Evolutionary conservation across 2,113 vertebrate species (phyloP).

Genomic region (Epinephelus moara): DNA sequence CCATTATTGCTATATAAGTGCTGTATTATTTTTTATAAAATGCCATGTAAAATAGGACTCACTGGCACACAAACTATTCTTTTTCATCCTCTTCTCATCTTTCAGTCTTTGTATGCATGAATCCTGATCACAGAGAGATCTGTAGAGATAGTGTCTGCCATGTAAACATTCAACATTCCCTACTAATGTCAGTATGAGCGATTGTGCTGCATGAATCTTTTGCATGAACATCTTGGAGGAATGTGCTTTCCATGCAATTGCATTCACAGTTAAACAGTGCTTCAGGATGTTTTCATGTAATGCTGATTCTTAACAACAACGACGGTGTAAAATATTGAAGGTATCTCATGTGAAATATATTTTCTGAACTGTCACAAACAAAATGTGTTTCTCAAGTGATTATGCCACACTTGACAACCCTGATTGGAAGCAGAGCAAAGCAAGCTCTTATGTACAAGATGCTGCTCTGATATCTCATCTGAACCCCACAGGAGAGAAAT

Average conservation of each 20-base stretch:
- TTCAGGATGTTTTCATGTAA: not conserved
- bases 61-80: not conserved
- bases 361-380: conserved; percentile 13
- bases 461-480: conserved; percentile 41
- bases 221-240: conserved; percentile 44
- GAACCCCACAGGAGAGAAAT: conserved; percentile 13
- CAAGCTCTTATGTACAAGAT: conserved; percentile 30
- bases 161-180: not conserved
- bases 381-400: conserved; percentile 53
- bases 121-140: not conserved
- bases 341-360: conserved; percentile 12
- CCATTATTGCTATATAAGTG: conserved; percentile 5
- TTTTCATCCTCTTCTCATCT: conserved; percentile 7
- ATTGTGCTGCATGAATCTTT: conserved; percentile 41
- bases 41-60: conserved; percentile 7
- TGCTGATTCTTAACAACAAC: not conserved
- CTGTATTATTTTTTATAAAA: conserved; percentile 21
- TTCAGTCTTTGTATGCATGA: conserved; percentile 43
- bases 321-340: not conserved
- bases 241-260: not conserved
- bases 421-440: conserved; percentile 48
- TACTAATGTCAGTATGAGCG: conserved; percentile 6
- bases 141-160: not conserved
- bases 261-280: not conserved
- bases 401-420: conserved; percentile 24